Evolutionary conservation across 2,797 vertebrate genomes (phyloP).

Genomic region (Emys orbicularis): DNA sequence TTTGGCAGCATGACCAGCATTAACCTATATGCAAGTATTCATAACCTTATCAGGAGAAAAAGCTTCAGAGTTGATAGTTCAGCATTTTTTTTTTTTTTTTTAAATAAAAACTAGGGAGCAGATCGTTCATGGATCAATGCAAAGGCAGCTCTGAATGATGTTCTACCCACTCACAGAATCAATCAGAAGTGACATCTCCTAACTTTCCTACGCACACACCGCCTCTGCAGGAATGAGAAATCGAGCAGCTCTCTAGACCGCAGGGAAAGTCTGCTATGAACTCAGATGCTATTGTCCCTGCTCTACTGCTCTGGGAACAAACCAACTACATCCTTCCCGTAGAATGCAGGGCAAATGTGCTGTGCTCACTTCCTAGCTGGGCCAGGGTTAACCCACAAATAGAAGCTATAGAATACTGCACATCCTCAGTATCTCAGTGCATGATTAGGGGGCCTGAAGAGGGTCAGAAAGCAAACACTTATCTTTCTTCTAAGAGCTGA

Average conservation of each 20-base stretch:
- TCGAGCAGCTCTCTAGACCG: not conserved
- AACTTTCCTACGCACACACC: not conserved
- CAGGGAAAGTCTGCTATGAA: not conserved
- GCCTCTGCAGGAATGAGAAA: not conserved
- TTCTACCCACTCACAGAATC: not conserved
- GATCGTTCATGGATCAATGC: not conserved
- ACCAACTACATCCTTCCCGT: fast-evolving
- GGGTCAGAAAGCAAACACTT: fast-evolving
- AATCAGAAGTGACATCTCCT: not conserved
- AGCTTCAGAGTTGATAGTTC: not conserved
- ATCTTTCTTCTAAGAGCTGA: not conserved
- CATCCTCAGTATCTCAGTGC: not conserved
- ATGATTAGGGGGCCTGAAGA: no score
- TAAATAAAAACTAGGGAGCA: not conserved
- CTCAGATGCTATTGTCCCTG: fast-evolving
- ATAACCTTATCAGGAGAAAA: not conserved
- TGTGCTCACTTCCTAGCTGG: fast-evolving
- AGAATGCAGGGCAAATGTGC: not conserved
- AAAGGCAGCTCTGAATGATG: not conserved
- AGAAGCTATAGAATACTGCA: not conserved
- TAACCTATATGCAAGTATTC: not conserved
- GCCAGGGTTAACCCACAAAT: not conserved
- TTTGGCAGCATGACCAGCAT: not conserved
- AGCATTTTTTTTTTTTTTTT: not conserved
- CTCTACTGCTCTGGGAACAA: fast-evolving